phyloP scores from a whole-genome alignment of 2,797 vertebrate species.

The Thunnus albacares region DNA sequence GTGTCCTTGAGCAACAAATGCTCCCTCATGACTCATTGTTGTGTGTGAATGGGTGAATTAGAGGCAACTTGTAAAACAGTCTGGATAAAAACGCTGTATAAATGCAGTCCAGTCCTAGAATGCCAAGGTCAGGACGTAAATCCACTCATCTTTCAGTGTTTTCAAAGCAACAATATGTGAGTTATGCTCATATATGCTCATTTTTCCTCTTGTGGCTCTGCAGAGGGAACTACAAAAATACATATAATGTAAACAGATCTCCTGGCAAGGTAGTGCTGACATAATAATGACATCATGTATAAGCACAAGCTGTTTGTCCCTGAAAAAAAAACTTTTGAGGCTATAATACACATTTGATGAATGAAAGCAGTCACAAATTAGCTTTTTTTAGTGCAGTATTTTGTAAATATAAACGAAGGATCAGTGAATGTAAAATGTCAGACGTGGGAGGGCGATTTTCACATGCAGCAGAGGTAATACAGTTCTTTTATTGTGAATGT shows the following conservation, averaged over 20 bases:
- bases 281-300: background rate
- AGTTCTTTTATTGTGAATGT: background rate
- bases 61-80: background rate
- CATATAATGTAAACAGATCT: background rate
- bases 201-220: background rate
- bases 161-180: background rate
- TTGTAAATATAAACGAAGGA: background rate
- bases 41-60: too few species aligned
- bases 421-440: background rate
- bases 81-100: background rate
- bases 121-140: background rate
- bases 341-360: conserved; percentile 1
- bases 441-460: background rate
- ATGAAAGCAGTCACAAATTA: background rate
- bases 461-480: background rate
- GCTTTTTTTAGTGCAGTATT: background rate
- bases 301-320: background rate
- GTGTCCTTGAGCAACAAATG: too few species aligned
- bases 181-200: background rate
- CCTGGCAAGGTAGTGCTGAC: background rate
- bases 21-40: too few species aligned
- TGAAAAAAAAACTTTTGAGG: background rate
- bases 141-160: background rate
- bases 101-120: background rate
- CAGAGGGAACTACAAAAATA: background rate